Evolutionary conservation across 2,888 invertebrate genomes (phyloP).

Genomic region (Calliscelio sp.): DNA sequence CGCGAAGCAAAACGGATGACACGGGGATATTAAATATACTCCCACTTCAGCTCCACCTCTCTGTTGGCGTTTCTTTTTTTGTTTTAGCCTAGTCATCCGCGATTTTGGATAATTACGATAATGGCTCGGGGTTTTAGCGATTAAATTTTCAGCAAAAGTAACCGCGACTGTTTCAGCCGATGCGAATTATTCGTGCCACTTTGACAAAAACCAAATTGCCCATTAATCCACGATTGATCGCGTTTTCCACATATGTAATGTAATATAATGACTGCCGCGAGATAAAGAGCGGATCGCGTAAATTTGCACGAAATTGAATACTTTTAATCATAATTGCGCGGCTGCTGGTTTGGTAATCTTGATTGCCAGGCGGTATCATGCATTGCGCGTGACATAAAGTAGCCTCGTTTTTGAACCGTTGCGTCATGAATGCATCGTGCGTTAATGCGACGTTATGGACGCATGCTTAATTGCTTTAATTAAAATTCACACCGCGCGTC

Average conservation of each 20-base stretch:
- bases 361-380: slow-evolving; percentile 56
- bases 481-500: slow-evolving; percentile 83
- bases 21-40: slow-evolving; percentile 5
- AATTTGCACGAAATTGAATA: slow-evolving; percentile 62
- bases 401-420: slow-evolving; percentile 74
- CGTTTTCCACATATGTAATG: slow-evolving; percentile 44
- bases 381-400: slow-evolving; percentile 63
- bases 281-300: slow-evolving; percentile 63
- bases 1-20: slow-evolving; percentile 38
- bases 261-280: slow-evolving; percentile 46
- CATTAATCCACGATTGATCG: slow-evolving; percentile 60
- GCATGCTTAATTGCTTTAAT: slow-evolving; percentile 85
- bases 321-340: slow-evolving; percentile 63
- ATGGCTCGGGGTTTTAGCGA: slow-evolving; percentile 39
- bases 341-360: slow-evolving; percentile 47
- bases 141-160: slow-evolving; percentile 45
- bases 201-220: slow-evolving; percentile 64
- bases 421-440: slow-evolving; percentile 81
- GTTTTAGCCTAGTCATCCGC: background rate
- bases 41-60: background rate
- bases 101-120: slow-evolving; percentile 52
- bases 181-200: slow-evolving; percentile 34
- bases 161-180: slow-evolving; percentile 13
- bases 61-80: slow-evolving; percentile 5
- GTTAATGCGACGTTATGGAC: slow-evolving; percentile 82